Base-by-base conservation (phyloP, 2,888 invertebrate genomes). In the Proisotoma minuta region DNA sequence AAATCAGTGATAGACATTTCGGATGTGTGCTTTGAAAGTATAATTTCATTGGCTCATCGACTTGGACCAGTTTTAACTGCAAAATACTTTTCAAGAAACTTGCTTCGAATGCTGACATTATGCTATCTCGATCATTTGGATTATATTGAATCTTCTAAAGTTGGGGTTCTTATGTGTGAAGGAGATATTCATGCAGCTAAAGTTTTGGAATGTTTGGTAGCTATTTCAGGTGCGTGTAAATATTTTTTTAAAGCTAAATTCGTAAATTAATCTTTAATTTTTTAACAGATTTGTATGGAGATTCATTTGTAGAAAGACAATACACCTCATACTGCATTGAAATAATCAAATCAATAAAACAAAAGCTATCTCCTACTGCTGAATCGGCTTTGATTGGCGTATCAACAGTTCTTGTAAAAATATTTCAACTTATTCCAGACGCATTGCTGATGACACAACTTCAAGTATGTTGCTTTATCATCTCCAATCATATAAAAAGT, bases 11-110 rank as follows among this genome's bases (percentile, higher is more conserved):
- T 64, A 29, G 74, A 76, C 61, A 76, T 78, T 29, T 76, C 91
- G 0, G 91, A 91, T 76, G 89, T 91, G 85, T 89, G 90, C 75
- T 85, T 87, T 0, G 92, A 91, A 75, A 91, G 91, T 75, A 79
- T 93, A 1, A 85, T 92, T 65, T 97, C 97, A 96, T 76, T 98
- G 62, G 87, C 94, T 0, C 91, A 95, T 79, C 84, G 95, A 67
- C 80, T 98, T 20, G 98, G 98, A 0, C 97, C 98, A 0, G 91
- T 97, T 51, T 81, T 98, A 24, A 93, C 94, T 0, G 92, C 96
- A 43, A 86, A 91, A 72, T 88, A 91, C 79, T 82, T 98, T 27
- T 90, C 95, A 0, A 84, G 91, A 63, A 96, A 96, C 81, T 81
- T 99, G 69, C 81, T 98, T 12, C 86, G 95, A 75, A 95, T 98